Conservation (phyloP, 2,888 invertebrate species). For the Plutella xylostella region DNA sequence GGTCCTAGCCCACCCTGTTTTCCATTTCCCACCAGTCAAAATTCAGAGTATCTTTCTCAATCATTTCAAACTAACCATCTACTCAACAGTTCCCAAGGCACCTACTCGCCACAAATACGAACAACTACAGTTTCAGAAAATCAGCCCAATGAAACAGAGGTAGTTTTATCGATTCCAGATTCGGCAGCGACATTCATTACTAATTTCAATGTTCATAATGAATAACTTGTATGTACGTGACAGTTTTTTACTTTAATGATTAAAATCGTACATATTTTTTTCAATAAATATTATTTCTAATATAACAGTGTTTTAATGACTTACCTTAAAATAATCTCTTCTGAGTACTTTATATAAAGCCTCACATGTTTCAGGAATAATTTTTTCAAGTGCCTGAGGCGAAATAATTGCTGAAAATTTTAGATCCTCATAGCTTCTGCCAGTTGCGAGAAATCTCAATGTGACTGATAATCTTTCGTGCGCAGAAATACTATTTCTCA, state of each 20-base stretch:
- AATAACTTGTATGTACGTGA: not conserved
- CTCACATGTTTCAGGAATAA: conserved; percentile 24
- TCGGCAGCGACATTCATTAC: not conserved
- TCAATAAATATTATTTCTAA: not conserved
- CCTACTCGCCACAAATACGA: too few species aligned
- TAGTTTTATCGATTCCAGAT: not conserved
- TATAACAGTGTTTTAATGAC: conserved; percentile 4
- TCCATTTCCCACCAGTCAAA: too few species aligned
- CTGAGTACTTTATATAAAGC: conserved; percentile 21
- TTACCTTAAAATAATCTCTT: conserved; percentile 18
- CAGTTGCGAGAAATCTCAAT: conserved; percentile 23
- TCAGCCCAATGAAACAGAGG: not conserved
- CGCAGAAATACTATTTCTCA: conserved; percentile 20
- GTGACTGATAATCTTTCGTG: conserved; percentile 22
- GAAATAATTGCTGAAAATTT: conserved; percentile 25
- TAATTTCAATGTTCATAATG: not conserved
- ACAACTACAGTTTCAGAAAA: too few species aligned
- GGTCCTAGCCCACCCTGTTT: too few species aligned
- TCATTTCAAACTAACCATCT: too few species aligned
- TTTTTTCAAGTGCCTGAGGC: conserved; percentile 22
- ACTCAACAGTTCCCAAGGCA: too few species aligned
- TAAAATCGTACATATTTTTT: not conserved
- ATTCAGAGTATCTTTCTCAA: too few species aligned
- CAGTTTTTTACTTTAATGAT: not conserved
- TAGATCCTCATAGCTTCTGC: conserved; percentile 24